Evolutionary conservation across 2,888 invertebrate species (phyloP).

Genomic region (Mesochorus sp.): DNA sequence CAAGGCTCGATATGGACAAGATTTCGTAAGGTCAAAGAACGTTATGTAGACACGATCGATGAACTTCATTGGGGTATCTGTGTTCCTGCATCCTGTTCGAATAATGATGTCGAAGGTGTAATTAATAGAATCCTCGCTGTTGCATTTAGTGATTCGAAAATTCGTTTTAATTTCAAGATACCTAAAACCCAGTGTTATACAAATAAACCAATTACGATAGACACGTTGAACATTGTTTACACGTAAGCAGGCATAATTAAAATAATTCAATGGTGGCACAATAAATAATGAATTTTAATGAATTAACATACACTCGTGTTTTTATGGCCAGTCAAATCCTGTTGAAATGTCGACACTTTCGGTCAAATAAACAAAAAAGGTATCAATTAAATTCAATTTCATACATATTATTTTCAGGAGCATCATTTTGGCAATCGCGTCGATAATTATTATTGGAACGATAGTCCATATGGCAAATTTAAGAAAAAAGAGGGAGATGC

Average conservation of each 20-base stretch:
- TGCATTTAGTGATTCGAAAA: constrained; percentile 66
- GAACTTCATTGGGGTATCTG: constrained; percentile 84
- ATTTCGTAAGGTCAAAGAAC: constrained; percentile 64
- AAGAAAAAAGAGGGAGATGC: constrained; percentile 62
- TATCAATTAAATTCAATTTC: background rate
- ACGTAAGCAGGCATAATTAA: constrained; percentile 67
- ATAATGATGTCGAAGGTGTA: constrained; percentile 74
- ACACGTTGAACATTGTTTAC: constrained; percentile 70
- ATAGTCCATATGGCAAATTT: constrained; percentile 71
- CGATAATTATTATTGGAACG: constrained; percentile 71
- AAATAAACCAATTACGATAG: constrained; percentile 62
- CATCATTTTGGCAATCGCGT: constrained; percentile 69
- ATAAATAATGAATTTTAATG: background rate
- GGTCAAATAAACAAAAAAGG: no score
- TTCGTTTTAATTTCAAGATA: constrained; percentile 67
- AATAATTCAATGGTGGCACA: background rate
- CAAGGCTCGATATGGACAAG: constrained; percentile 69
- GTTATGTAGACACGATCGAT: constrained; percentile 70
- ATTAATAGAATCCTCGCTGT: constrained; percentile 70
- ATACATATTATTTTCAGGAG: constrained; percentile 68
- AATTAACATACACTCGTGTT: no score
- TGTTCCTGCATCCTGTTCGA: constrained; percentile 83
- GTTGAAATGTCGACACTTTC: no score
- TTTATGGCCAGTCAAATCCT: background rate
- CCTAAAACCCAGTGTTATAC: constrained; percentile 69